These are phyloP conservation scores for Tetramorium alpestre DNA, from an alignment of 1,140 invertebrate species.

Conservation along the genomic window DNA sequence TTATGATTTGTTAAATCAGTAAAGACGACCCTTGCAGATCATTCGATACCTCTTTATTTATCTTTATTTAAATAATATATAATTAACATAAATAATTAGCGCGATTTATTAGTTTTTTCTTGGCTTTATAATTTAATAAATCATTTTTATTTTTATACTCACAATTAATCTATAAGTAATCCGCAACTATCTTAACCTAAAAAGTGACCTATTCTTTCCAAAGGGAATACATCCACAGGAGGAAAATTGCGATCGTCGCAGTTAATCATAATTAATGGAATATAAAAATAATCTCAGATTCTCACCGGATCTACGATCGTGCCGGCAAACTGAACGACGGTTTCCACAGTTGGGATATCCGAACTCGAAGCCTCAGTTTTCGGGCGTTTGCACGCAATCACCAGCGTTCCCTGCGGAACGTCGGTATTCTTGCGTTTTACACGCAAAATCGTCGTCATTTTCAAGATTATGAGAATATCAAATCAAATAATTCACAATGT, in stretches of 20 bases:
- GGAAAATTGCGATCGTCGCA: not conserved
- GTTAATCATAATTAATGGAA: not conserved
- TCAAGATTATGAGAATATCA: not conserved
- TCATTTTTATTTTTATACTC: too few species aligned
- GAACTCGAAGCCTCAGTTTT: not conserved
- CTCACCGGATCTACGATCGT: conserved; percentile 10
- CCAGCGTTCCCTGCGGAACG: not conserved
- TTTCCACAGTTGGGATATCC: not conserved
- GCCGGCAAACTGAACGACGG: conserved; percentile 16
- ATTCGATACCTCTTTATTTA: too few species aligned
- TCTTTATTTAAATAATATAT: too few species aligned
- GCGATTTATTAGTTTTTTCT: too few species aligned
- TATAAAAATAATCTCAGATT: not conserved
- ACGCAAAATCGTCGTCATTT: conserved; percentile 34
- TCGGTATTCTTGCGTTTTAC: conserved; percentile 5
- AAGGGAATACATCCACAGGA: not conserved
- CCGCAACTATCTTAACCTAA: not conserved
- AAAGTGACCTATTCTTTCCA: not conserved
- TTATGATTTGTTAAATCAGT: too few species aligned
- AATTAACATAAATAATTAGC: too few species aligned
- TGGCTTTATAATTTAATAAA: too few species aligned
- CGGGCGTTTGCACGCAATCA: conserved; percentile 6
- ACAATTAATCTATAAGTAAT: too few species aligned
- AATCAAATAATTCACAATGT: too few species aligned
- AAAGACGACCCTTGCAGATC: too few species aligned